Evolutionary conservation across 2,888 invertebrate genomes (phyloP), one percentile per base, ranked within the genome.

Genomic region (Synanthedon vespiformis): DNA sequence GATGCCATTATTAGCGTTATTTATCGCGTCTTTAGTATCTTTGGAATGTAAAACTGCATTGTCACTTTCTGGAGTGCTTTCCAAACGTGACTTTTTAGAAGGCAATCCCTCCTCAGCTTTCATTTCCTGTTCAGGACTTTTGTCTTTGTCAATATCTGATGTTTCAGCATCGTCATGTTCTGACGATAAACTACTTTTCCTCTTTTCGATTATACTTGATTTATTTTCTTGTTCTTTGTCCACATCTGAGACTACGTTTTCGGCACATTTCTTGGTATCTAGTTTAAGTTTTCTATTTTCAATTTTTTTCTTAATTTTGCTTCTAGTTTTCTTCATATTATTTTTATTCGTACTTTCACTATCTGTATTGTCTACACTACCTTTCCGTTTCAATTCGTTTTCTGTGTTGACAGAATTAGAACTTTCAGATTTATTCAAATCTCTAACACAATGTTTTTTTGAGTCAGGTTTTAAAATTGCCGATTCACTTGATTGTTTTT

Each of bases 181-280:
- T 18, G 86, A 85, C 0, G 85, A 85, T 13, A 87, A 76, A 70
- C 85, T 84, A 56, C 82, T 86, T 66, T 86, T 83, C 57, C 84
- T 71, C 54, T 82, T 84, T 58, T 83, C 79, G 61, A 80, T 77
- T 65, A 84, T 80, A 75, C 73, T 75, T 64, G 77, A 70, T 79
- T 85, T 86, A 72, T 68, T 79, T 65, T 80, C 78, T 54, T 76
- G 77, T 64, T 74, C 66, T 58, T 70, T 78, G 56, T 82, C 81
- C 61, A 71, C 72, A 62, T 78, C 80, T 50, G 74, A 61, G 44
- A 73, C 59, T 50, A 75, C 72, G 58, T 74, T 80, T 54, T 71
- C 63, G 58, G 72, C 58, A 57, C 75, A 74, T 64, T 77, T 76
- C 57, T 61, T 69, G 55, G 70, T 68, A 58, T 74, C 75, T 54